Base-by-base conservation (phyloP, 2,113 vertebrate genomes). In the Protobothrops flavoviridis region DNA sequence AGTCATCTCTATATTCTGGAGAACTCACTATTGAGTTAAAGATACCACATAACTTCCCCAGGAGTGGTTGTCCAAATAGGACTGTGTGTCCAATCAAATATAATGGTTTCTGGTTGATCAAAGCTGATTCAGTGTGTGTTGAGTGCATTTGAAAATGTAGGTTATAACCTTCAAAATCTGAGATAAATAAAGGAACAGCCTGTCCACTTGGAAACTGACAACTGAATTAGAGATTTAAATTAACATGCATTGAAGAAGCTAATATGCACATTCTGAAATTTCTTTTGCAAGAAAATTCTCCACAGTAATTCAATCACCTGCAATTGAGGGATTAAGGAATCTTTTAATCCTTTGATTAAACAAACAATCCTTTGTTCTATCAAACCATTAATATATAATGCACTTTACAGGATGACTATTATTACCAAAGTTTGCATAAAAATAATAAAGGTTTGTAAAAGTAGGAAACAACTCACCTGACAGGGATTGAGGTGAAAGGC, bases 401-500 rank as follows among this genome's bases (percentile, higher is more conserved):
- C 53, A 52, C 61, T 29, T 86, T 33, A 64, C 13, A 1, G 0
- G 43, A 64, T 29, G 86, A 55, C 39, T 33, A 20, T 90, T 24
- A 33, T 74, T n/a, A 89, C 8, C 15, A 48, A 21, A 5, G 21
- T 90, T n/a, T 0, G 2, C 1, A 4, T 0, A 4, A 0, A 0
- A 59, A 53, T 43, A 64, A 43, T 7, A 12, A 9, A 48, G 10
- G 11, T 45, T 39, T 56, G 48, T 5, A 13, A 10, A 50, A 13
- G 13, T 48, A 13, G 0, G 17, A 43, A 61, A 4, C 0, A 2
- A 12, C 53, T 39, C 96, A 99, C 99, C 99, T 98, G 97, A 99
- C 98, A 0, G 99, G 99, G 87, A 99, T 99, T 94, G 99, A 99
- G 90, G 99, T 99, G 97, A 99, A 99, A 85, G 99, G 99, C 91